Evolutionary conservation across 1,140 invertebrate species (phyloP).

Genomic region (Scaptomyza graminum): DNA sequence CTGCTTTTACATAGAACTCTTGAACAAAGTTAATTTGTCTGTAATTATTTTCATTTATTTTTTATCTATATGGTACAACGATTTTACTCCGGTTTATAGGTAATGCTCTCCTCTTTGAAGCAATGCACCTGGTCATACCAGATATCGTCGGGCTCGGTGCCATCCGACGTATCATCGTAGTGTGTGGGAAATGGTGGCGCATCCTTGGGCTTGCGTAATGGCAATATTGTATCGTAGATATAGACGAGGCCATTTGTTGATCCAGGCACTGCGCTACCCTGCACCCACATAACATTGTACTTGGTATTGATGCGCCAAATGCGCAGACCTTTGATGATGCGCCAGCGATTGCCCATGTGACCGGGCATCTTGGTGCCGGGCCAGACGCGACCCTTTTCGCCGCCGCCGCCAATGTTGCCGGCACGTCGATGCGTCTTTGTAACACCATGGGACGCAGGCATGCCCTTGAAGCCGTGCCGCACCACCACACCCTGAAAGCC

Average conservation of each 20-base stretch:
- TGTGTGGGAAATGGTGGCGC: constrained; percentile 93
- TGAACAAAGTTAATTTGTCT: not conserved
- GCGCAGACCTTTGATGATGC: constrained; percentile 89
- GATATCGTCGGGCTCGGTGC: constrained; percentile 84
- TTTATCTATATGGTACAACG: not conserved
- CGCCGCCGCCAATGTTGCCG: constrained; percentile 95
- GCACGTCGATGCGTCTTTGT: constrained; percentile 97
- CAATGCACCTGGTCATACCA: constrained; percentile 77
- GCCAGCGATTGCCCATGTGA: constrained; percentile 95
- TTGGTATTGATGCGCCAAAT: constrained; percentile 96
- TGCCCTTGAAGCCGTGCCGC: constrained; percentile 97
- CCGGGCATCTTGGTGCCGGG: constrained; percentile 98
- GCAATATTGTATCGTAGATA: constrained; percentile 92
- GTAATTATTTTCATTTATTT: not conserved
- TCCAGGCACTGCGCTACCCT: constrained; percentile 92
- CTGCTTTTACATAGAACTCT: too few relatives aligned
- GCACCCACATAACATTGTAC: constrained; percentile 95
- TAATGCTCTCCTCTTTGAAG: constrained; percentile 77
- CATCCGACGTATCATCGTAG: constrained; percentile 86
- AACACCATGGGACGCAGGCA: constrained; percentile 94
- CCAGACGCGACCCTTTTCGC: constrained; percentile 93
- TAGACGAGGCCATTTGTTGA: constrained; percentile 91
- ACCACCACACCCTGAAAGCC: constrained; percentile 99
- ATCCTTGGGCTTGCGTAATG: constrained; percentile 85
- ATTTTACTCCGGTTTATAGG: constrained; percentile 63